Conservation (phyloP, 2,797 vertebrate species). For the Sitta carolinensis region DNA sequence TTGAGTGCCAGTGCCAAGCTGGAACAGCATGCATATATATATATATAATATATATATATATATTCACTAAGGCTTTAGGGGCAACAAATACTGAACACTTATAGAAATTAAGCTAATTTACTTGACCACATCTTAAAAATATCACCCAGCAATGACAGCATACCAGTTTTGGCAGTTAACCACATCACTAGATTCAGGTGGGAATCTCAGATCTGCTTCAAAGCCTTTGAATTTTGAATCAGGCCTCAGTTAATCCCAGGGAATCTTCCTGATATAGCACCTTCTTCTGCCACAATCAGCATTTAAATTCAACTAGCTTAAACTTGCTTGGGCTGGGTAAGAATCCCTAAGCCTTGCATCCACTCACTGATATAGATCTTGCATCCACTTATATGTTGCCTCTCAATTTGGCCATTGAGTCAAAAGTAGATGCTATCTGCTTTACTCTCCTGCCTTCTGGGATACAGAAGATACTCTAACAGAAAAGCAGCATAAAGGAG, state of each 20-base stretch:
- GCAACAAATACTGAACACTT: not conserved
- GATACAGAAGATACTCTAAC: not conserved
- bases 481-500: not conserved
- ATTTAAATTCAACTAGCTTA: constrained; percentile 23
- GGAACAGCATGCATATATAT: not conserved
- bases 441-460: not conserved
- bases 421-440: constrained; percentile 29
- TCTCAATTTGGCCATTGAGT: not conserved
- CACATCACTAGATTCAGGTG: not conserved
- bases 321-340: constrained; percentile 2
- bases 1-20: not conserved
- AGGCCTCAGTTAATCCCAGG: not conserved
- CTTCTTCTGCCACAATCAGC: not conserved
- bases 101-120: not conserved
- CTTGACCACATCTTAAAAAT: not conserved
- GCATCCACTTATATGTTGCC: not conserved
- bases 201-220: not conserved
- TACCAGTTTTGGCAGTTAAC: not conserved
- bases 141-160: not conserved
- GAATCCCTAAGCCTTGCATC: not conserved
- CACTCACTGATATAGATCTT: not conserved
- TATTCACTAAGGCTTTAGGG: not conserved
- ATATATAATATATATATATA: not conserved
- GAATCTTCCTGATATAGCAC: not conserved
- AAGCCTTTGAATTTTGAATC: constrained; percentile 23